Conservation (phyloP, 35 echinoderm and acorn worm species). For the Ophioderma brevispina region DNA sequence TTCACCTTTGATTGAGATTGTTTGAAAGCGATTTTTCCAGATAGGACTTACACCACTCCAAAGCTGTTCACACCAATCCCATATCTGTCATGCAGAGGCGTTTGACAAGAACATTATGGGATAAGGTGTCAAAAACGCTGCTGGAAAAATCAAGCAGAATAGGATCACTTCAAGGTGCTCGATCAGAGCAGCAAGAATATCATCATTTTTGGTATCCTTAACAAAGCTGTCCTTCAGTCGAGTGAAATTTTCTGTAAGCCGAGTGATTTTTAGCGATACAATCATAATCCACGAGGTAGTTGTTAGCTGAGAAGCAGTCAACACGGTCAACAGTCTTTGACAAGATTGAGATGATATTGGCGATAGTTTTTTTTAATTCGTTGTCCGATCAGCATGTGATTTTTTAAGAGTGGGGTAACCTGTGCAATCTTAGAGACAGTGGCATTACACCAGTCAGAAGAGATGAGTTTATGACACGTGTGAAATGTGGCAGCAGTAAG, state of each 20-base stretch:
- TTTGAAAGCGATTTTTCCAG: constrained; percentile 7
- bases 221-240: constrained; percentile 59
- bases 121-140: constrained; percentile 71
- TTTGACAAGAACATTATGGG: constrained; percentile 18
- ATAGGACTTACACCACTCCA: constrained; percentile 38
- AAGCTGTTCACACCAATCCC: constrained; percentile 4
- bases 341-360: constrained; percentile 35
- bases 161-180: constrained; percentile 38
- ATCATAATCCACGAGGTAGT: constrained; percentile 28
- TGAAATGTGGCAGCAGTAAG: constrained; percentile 24
- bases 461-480: constrained; percentile 22
- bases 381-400: constrained; percentile 22
- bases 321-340: constrained; percentile 52
- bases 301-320: constrained; percentile 1
- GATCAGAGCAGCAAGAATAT: constrained; percentile 43
- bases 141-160: constrained; percentile 54
- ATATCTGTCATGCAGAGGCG: background rate
- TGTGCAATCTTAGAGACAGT: background rate
- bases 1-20: constrained; percentile 34
- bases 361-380: constrained; percentile 35
- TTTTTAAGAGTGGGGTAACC: constrained; percentile 26
- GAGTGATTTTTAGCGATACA: constrained; percentile 27
- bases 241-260: constrained; percentile 52
- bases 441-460: constrained; percentile 15
- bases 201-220: constrained; percentile 60